A percentile compares a stretch with the other conserved stretches of the same genome.
phyloP scores from a whole-genome alignment of 1,140 invertebrate species.

The Leptinotarsa texana region DNA sequence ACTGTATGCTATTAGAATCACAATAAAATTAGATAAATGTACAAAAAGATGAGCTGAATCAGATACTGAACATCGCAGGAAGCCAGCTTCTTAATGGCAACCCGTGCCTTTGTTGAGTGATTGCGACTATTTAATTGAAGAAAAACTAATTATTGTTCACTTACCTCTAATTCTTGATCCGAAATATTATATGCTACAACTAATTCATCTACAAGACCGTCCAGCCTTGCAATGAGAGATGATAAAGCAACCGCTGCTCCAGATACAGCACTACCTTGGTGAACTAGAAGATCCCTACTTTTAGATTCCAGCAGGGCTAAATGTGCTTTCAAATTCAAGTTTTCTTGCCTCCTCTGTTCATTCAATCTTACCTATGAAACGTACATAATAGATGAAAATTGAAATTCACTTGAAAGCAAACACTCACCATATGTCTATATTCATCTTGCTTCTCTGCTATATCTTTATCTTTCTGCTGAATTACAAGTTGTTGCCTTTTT shows the following conservation, averaged over 20 bases:
- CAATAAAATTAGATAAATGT: too few relatives aligned
- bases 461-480: conserved; percentile 63
- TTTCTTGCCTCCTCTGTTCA: conserved; percentile 76
- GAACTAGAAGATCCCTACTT: conserved; percentile 66
- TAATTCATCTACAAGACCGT: conserved; percentile 71
- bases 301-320: conserved; percentile 66
- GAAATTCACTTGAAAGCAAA: background rate
- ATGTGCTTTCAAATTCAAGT: conserved; percentile 68
- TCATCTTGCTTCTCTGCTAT: conserved; percentile 68
- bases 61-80: too few relatives aligned
- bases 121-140: background rate
- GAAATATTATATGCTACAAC: conserved; percentile 74
- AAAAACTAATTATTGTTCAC: conserved; percentile 17
- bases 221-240: conserved; percentile 69
- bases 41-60: too few relatives aligned
- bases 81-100: too few relatives aligned
- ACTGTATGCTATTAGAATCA: too few relatives aligned
- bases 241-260: conserved; percentile 73
- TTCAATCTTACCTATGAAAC: conserved; percentile 63
- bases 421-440: conserved; percentile 69
- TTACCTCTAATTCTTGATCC: conserved; percentile 74
- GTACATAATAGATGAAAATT: background rate
- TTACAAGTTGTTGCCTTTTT: conserved; percentile 57
- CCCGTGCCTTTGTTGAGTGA: too few relatives aligned
- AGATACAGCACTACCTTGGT: conserved; percentile 72